Base-by-base conservation (phyloP, 1,140 invertebrate genomes). In the Drosophila triauraria region DNA sequence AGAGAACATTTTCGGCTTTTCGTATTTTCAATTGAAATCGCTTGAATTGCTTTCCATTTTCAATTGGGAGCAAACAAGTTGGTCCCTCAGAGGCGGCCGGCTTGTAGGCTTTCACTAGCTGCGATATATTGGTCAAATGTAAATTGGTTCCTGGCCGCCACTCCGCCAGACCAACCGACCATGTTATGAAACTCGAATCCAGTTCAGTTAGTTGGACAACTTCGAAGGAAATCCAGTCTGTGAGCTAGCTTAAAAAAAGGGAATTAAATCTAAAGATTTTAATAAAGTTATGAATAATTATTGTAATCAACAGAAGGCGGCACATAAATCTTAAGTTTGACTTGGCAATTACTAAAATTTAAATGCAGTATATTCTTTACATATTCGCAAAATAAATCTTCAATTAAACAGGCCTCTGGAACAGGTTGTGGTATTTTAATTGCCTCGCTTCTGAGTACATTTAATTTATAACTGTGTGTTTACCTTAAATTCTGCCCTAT, bases 101-200 rank as follows among this genome's bases (percentile, higher is more conserved):
- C 48, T 51, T 17, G 35, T 65, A 60, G 60, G 71, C 74, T 76
- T 76, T 76, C 74, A 76, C 74, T 76, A 23, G 17, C 63, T 58
- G 48, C 48, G 13, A 62, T 50, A 62, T 50, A 74, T 76, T 48
- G 62, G 64, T 60, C 64, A 61, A 56, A 78, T 57, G 44, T 40
- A 71, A 78, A 63, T 62, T 47, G 38, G 54, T 38, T 48, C 51
- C 43, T 59, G 71, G 20, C 51, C 32, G 32, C 9, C 30, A 17
- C 17, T 13, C 50, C 1, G 7, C 27, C 48, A 15, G 13, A n/a
- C 48, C 48, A 8, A 51, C 9, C 42, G 10, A 20, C 46, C 40
- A 48, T 67, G 51, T 78, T 78, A 78, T 61, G 75, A 78, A 78
- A 78, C 58, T 13, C 62, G 43, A 76, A 48, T 76, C 75, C 76